Conservation (phyloP, 2,797 vertebrate species). For the Falco novaeseelandiae region DNA sequence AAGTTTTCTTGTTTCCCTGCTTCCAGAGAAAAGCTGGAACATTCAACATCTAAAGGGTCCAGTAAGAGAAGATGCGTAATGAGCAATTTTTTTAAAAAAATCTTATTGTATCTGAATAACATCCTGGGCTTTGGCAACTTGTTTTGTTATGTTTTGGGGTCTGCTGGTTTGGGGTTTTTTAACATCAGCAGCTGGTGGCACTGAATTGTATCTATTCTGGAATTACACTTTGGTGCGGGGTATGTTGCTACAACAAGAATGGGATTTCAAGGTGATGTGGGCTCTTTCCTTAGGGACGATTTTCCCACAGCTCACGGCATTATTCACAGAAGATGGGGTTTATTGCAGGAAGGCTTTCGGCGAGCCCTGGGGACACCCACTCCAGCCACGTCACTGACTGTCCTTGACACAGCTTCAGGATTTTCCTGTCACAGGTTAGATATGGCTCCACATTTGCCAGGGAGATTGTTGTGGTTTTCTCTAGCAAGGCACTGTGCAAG, state of each 20-base stretch:
- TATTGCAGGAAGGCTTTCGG: background rate
- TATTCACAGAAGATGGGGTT: background rate
- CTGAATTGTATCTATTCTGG: background rate
- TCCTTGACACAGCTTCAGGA: background rate
- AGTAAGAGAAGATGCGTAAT: background rate
- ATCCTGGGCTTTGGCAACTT: background rate
- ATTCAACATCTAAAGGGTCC: background rate
- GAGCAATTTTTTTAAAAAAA: accelerated
- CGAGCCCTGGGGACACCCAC: accelerated
- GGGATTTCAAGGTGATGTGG: background rate
- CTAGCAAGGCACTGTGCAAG: background rate
- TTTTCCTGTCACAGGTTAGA: background rate
- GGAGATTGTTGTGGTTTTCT: background rate
- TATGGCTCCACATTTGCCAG: accelerated
- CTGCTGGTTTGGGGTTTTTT: background rate
- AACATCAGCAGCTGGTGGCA: background rate
- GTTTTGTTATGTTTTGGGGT: background rate
- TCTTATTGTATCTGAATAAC: background rate
- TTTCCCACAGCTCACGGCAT: background rate
- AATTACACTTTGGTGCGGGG: background rate
- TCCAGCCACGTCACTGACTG: accelerated
- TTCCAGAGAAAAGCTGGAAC: background rate
- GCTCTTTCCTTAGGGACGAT: background rate
- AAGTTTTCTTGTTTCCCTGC: background rate
- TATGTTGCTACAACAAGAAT: background rate